These are phyloP conservation scores for Pitta sordida DNA, from an alignment of 2,113 vertebrate genomes.

Conservation along the genomic window DNA sequence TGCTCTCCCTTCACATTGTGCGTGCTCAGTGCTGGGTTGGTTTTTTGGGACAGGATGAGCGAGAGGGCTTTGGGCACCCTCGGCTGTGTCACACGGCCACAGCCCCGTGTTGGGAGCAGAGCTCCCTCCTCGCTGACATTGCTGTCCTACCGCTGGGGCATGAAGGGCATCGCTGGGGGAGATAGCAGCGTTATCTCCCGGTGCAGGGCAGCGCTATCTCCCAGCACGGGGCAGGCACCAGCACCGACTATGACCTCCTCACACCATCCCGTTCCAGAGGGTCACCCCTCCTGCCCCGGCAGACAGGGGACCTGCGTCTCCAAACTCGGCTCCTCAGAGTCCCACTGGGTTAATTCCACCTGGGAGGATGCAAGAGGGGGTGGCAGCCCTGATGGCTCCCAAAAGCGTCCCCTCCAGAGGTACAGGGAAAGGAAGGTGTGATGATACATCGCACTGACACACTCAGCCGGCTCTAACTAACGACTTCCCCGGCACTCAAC, in stretches of 20 bases:
- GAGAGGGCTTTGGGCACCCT: neutral
- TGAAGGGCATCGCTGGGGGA: conserved; percentile 34
- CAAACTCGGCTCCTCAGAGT: neutral
- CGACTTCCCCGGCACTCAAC: neutral
- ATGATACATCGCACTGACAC: neutral
- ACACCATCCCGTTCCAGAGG: fast-evolving
- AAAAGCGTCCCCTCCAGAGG: neutral
- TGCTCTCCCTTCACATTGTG: neutral
- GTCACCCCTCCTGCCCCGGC: neutral
- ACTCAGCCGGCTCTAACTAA: neutral
- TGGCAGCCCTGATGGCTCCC: neutral
- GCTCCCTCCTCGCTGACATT: conserved; percentile 5
- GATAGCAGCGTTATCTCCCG: neutral
- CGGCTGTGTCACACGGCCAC: neutral
- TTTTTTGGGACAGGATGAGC: fast-evolving
- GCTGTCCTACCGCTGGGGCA: neutral
- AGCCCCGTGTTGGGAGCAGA: fast-evolving
- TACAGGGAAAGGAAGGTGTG: neutral
- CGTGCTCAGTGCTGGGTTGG: neutral
- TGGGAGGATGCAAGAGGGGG: neutral
- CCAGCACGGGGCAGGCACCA: neutral
- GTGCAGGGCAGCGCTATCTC: neutral
- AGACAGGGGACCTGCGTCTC: fast-evolving
- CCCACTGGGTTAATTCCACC: fast-evolving
- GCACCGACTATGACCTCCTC: neutral